Base-by-base conservation (phyloP, 1,140 invertebrate genomes). In the Drosophila pseudoobscura region DNA sequence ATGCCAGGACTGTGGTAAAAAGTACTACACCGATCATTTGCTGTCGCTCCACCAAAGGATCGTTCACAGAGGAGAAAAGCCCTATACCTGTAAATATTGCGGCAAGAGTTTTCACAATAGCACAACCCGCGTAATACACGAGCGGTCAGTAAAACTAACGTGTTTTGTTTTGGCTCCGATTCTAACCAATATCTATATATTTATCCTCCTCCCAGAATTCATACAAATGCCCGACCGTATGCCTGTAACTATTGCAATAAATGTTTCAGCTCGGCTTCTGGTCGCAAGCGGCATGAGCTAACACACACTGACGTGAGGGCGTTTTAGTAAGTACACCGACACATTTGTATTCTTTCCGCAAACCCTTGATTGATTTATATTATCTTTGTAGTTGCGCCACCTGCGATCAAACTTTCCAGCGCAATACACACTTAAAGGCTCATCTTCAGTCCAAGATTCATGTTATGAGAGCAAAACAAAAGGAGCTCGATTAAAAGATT, bases 391-490 rank as follows among this genome's bases (percentile, higher is more conserved):
- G 80, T 15, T 85, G 80, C 22, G 11, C 22, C 1, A 66, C 53
- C 17, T 85, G 80, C 24, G 57, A 85, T 9, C 78, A 87, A 50
- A 70, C 69, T 9, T 85, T 85, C 50, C 77, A 85, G 58, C 64
- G 80, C 20, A 85, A 74, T n/a, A 80, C 80, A 0, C 80, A 85
- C 44, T 49, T 85, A 2, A 87, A 85, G 26, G 82, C 77, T 11
- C 80, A 85, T 17, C 26, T 87, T 7, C 54, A 64, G 7, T 85
- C 80, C 0, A 87, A 80, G 44, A n/a, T 69, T 13, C 80, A 84
- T 24, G 5, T 39, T 0, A 11, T 50, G 1, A 66, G 49, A 24
- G 59, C 43, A 13, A 39, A 39, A 20, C 20, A 26, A 26, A 26
- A 26, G 24, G 24, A 26, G 3, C 24, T 26, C 24, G 24, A 26